A percentile compares a stretch with the other conserved stretches of the same genome.
phyloP scores from a whole-genome alignment of 2,888 invertebrate genomes.

The Podabrus alpinus region DNA sequence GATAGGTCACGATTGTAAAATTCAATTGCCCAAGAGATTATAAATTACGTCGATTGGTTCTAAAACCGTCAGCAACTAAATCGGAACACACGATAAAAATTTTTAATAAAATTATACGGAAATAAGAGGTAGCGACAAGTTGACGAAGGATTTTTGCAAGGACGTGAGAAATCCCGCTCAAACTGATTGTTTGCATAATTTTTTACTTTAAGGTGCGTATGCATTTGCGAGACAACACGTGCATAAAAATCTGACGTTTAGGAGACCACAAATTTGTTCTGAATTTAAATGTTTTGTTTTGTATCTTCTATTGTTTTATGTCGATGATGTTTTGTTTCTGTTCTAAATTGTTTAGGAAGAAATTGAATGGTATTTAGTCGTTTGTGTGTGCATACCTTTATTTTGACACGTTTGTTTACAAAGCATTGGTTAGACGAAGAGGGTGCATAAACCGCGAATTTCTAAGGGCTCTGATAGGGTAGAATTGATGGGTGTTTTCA shows the following conservation, averaged over 20 bases:
- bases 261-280: background rate
- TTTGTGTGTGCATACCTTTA: background rate
- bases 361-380: background rate
- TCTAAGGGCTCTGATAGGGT: no score
- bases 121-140: background rate
- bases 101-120: background rate
- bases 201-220: background rate
- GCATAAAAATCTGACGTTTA: background rate
- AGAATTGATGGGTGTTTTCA: no score
- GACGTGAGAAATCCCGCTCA: background rate
- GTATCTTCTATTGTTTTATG: background rate
- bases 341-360: background rate
- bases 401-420: background rate
- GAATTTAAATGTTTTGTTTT: background rate
- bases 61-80: background rate
- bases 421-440: no score
- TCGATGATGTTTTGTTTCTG: background rate
- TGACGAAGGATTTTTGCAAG: background rate
- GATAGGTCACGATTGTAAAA: background rate
- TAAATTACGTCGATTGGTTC: background rate
- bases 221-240: background rate
- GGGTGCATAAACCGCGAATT: no score
- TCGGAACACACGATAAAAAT: background rate
- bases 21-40: background rate
- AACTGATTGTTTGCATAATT: background rate